Evolutionary conservation across 2,888 invertebrate genomes (phyloP).

Genomic region (Azorinus chamasolen): DNA sequence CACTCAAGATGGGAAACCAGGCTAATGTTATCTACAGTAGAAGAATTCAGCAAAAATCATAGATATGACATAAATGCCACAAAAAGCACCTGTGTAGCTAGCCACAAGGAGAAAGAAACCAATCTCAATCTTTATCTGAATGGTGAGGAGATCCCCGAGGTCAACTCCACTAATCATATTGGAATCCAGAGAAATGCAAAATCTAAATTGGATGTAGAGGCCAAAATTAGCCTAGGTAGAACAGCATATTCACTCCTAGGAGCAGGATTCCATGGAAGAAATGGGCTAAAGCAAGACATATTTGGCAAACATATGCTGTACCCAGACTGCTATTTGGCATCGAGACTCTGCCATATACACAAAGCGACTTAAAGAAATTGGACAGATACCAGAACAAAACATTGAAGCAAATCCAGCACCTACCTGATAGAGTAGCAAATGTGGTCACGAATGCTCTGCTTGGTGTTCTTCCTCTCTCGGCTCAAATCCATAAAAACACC

Average conservation of each 20-base stretch:
- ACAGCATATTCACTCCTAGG: constrained; percentile 6
- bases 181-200: too few relatives aligned
- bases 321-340: background rate
- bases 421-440: too few relatives aligned
- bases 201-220: too few relatives aligned
- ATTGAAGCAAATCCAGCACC: too few relatives aligned
- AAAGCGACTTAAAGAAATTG: too few relatives aligned
- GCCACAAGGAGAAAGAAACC: background rate
- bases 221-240: background rate
- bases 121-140: background rate
- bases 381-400: too few relatives aligned
- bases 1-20: background rate
- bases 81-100: background rate
- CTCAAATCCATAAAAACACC: too few relatives aligned
- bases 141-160: background rate
- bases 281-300: background rate
- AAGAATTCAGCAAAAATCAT: background rate
- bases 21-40: background rate
- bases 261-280: background rate
- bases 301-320: background rate
- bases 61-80: background rate
- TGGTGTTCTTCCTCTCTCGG: too few relatives aligned
- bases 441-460: too few relatives aligned
- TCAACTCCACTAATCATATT: background rate
- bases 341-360: background rate